phyloP scores from a whole-genome alignment of 2,797 vertebrate species.

The Gallirallus australis region DNA sequence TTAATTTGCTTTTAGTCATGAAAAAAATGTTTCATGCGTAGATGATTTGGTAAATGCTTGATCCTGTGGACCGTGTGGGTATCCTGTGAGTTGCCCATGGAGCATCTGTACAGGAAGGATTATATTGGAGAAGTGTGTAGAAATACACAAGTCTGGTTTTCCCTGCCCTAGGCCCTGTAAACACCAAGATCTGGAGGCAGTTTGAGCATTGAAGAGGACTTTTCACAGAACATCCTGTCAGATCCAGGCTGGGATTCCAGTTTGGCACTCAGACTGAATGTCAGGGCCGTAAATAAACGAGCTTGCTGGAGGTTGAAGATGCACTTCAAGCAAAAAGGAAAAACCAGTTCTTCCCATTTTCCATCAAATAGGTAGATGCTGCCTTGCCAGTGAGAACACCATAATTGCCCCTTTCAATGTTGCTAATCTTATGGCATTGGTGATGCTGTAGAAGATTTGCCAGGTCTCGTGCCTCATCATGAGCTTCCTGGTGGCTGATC shows the following conservation, averaged over 20 bases:
- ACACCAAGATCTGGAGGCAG: neutral
- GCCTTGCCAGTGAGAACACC: neutral
- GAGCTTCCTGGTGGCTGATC: neutral
- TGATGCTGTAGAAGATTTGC: neutral
- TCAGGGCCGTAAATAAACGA: neutral
- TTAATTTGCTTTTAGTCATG: neutral
- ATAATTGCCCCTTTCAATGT: neutral
- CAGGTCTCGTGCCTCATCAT: neutral
- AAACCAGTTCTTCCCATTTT: neutral
- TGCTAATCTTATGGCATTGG: neutral
- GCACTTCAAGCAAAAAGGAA: neutral
- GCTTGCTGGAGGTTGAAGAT: neutral
- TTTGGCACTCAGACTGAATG: neutral
- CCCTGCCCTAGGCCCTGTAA: neutral
- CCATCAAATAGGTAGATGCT: neutral
- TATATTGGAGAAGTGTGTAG: accelerated
- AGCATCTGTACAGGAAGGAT: accelerated
- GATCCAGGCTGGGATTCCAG: neutral
- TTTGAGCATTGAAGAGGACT: neutral
- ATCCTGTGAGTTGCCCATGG: neutral
- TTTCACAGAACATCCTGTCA: neutral
- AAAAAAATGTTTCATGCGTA: neutral
- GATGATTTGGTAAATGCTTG: neutral
- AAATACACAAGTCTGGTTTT: neutral
- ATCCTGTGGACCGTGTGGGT: accelerated